Evolutionary conservation across 2,113 vertebrate species (phyloP).

Genomic region (Peromyscus polionotus): DNA sequence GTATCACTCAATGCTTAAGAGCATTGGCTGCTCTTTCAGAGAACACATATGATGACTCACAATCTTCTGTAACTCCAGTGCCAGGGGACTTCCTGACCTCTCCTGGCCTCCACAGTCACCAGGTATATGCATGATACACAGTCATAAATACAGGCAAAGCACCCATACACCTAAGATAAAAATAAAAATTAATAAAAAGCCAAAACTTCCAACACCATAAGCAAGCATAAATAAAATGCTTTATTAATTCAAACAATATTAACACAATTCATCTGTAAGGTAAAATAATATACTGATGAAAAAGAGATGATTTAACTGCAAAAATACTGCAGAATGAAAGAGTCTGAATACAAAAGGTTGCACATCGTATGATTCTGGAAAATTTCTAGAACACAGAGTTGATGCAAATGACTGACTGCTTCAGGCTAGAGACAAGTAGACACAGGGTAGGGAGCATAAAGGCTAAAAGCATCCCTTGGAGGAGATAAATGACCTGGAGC

Average conservation of each 20-base stretch:
- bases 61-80: neutral
- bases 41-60: neutral
- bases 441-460: neutral
- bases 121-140: neutral
- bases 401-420: neutral
- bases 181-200: neutral
- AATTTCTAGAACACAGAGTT: neutral
- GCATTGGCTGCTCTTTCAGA: neutral
- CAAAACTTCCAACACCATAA: neutral
- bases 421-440: neutral
- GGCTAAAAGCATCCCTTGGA: neutral
- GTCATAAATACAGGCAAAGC: neutral
- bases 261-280: neutral
- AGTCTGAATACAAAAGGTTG: neutral
- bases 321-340: neutral
- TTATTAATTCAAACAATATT: neutral
- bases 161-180: neutral
- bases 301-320: neutral
- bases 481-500: neutral
- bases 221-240: neutral
- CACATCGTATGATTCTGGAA: neutral
- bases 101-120: neutral
- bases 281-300: neutral
- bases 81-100: neutral
- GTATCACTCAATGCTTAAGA: neutral